Conservation (phyloP, 1,140 invertebrate species). For the Trachymyrmex septentrionalis region DNA sequence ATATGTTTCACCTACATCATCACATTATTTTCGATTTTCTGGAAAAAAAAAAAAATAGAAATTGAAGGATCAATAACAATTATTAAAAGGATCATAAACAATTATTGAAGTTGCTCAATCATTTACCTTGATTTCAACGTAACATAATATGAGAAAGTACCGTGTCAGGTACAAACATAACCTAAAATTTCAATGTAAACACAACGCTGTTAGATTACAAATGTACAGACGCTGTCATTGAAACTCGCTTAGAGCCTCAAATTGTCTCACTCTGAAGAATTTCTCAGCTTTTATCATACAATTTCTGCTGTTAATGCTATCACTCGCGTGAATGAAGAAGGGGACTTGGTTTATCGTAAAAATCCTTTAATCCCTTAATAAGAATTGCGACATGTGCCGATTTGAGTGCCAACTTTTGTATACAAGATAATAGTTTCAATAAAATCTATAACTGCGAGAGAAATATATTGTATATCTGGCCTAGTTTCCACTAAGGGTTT, state of each 20-base stretch:
- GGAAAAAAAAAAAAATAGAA: constrained; percentile 35
- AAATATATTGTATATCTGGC: no score
- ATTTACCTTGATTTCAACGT: constrained; percentile 46
- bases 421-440: no score
- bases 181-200: constrained; percentile 29
- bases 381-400: no score
- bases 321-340: no score
- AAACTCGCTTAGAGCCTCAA: neutral
- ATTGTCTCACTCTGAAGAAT: no score
- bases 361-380: no score
- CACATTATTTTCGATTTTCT: constrained; percentile 28
- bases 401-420: no score
- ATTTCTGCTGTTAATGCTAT: no score
- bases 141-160: neutral
- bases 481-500: no score
- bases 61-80: neutral
- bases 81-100: neutral
- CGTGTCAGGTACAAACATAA: constrained; percentile 51
- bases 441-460: no score
- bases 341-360: no score
- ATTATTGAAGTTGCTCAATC: constrained; percentile 3
- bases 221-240: neutral
- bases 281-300: no score
- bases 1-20: neutral
- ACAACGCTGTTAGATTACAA: neutral